Percentiles rank a stretch among this genome's conserved stretches.
phyloP scores from a whole-genome alignment of 1,140 invertebrate genomes.

The Melanaphis sacchari region DNA sequence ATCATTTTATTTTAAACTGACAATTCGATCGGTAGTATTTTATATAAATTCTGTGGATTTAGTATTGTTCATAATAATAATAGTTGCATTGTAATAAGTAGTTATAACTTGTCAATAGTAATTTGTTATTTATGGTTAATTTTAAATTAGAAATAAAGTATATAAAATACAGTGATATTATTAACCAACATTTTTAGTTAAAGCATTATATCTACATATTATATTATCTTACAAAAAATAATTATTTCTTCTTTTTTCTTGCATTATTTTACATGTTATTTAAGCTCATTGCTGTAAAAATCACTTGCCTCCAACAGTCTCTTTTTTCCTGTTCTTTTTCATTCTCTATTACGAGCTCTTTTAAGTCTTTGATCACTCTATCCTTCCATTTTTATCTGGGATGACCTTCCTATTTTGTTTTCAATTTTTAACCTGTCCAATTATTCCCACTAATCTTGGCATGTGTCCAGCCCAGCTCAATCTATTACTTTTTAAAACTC shows the following conservation, averaged over 20 bases:
- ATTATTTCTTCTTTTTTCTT: neutral
- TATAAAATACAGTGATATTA: neutral
- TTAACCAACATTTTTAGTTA: neutral
- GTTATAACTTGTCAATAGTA: neutral
- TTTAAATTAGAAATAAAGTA: neutral
- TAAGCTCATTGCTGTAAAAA: too few relatives aligned
- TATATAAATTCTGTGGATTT: neutral
- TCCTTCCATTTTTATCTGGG: too few relatives aligned
- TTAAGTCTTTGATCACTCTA: too few relatives aligned
- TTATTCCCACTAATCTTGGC: too few relatives aligned
- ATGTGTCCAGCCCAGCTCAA: too few relatives aligned
- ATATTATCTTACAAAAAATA: neutral
- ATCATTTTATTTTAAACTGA: neutral
- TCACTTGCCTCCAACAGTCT: too few relatives aligned
- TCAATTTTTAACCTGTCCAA: too few relatives aligned
- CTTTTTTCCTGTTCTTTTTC: too few relatives aligned
- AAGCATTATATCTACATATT: neutral
- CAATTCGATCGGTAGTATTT: neutral
- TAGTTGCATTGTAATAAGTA: neutral
- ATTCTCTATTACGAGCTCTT: too few relatives aligned
- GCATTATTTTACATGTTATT: too few relatives aligned
- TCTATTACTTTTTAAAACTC: too few relatives aligned
- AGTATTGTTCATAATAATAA: neutral
- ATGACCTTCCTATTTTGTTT: too few relatives aligned
- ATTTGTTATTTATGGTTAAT: neutral